phyloP scores from a whole-genome alignment of 1,140 invertebrate species.

The Zaprionus africanus region DNA sequence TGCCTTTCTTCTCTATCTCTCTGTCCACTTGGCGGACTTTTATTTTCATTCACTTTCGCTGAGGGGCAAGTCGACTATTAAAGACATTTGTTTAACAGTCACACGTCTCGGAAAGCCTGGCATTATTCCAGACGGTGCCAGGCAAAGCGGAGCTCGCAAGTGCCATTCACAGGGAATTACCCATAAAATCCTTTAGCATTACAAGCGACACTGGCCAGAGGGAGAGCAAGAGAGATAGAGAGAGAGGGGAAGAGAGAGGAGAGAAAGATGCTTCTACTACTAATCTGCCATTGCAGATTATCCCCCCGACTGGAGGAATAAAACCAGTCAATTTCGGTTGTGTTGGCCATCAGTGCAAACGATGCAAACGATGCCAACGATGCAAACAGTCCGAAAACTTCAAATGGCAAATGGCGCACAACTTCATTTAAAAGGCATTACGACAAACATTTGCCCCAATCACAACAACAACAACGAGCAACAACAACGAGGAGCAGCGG shows the following conservation, averaged over 20 bases:
- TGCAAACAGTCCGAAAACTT: conserved; percentile 64
- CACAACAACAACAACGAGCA: conserved; percentile 34
- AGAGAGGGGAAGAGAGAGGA: neutral
- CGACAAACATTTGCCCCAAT: conserved; percentile 66
- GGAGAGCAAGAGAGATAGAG: neutral
- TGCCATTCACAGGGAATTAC: conserved; percentile 58
- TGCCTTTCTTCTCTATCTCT: neutral
- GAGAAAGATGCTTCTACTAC: conserved; percentile 50
- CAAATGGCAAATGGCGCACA: conserved; percentile 81
- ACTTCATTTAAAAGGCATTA: conserved; percentile 82
- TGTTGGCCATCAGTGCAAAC: conserved; percentile 68
- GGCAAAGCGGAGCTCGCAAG: conserved; percentile 21
- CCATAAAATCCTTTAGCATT: conserved; percentile 78
- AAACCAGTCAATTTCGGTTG: conserved; percentile 40
- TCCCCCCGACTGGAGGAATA: conserved; percentile 31
- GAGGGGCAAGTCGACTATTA: conserved; percentile 29
- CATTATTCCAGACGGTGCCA: conserved; percentile 35
- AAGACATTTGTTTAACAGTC: conserved; percentile 45
- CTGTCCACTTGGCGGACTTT: neutral
- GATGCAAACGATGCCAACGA: conserved; percentile 69
- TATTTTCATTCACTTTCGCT: conserved; percentile 6
- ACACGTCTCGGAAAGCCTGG: conserved; percentile 33
- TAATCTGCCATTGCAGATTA: conserved; percentile 75
- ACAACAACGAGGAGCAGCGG: neutral
- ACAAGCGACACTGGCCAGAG: conserved; percentile 37